Conservation (phyloP, 2,888 invertebrate species). For the Drosophila paramelanica region DNA sequence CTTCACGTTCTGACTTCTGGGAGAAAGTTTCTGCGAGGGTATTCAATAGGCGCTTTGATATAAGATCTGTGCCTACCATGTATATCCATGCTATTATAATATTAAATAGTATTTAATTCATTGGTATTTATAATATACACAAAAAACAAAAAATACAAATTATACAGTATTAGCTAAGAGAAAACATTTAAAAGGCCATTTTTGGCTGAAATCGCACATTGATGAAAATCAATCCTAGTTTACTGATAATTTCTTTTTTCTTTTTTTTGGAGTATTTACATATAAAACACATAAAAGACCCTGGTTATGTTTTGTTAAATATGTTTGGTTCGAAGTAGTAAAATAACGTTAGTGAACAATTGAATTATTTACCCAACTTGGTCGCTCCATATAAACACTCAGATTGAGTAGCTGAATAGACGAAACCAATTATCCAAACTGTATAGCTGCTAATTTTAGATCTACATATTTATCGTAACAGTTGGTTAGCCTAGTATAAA, state of each 20-base stretch:
- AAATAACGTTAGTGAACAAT: conserved; percentile 9
- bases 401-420: conserved; percentile 13
- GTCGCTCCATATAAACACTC: conserved; percentile 4
- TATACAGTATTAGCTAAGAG: not conserved
- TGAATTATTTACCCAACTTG: conserved; percentile 21
- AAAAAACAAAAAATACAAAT: not conserved
- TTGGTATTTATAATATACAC: not conserved
- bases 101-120: not conserved
- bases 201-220: not conserved
- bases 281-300: not conserved
- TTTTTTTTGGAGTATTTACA: not conserved
- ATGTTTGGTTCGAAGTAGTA: conserved; percentile 29
- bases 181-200: not conserved
- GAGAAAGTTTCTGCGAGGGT: conserved; percentile 3
- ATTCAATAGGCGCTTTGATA: not conserved
- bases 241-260: not conserved
- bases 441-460: conserved; percentile 17
- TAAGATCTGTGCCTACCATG: not conserved
- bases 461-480: not conserved
- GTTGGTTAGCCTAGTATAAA: conserved; percentile 19
- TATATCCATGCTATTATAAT: conserved; percentile 7
- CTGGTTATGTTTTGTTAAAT: conserved; percentile 14
- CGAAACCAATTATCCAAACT: conserved; percentile 3
- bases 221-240: not conserved
- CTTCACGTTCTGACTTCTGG: no score